A percentile compares a stretch with the other conserved stretches of the same genome.
These are phyloP conservation scores for Phlogophora meticulosa DNA, from an alignment of 2,888 invertebrate genomes.

Conservation along the genomic window DNA sequence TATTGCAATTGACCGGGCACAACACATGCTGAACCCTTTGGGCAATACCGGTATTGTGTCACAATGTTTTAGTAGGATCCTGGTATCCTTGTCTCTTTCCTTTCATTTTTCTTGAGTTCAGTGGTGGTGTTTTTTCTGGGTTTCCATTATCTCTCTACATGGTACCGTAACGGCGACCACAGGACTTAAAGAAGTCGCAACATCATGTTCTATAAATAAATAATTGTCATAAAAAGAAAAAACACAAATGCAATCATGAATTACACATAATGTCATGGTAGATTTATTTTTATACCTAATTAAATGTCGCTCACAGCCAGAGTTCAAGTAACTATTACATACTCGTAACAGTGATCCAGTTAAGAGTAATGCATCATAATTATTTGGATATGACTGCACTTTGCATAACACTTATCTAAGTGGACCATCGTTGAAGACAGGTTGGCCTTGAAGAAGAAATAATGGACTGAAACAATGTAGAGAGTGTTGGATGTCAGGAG, in stretches of 20 bases:
- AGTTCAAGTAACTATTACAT: constrained; percentile 43
- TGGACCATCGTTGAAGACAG: constrained; percentile 42
- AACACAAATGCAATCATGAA: constrained; percentile 15
- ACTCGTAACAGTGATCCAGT: constrained; percentile 28
- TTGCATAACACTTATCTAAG: constrained; percentile 53
- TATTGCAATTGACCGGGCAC: too few relatives aligned
- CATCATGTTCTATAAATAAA: too few relatives aligned
- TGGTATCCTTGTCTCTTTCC: too few relatives aligned
- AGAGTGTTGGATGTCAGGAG: constrained; percentile 7
- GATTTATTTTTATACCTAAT: constrained; percentile 23
- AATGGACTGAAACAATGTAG: constrained; percentile 27
- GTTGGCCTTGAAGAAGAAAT: constrained; percentile 48
- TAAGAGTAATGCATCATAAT: constrained; percentile 33
- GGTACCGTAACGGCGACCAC: too few relatives aligned
- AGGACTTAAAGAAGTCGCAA: too few relatives aligned
- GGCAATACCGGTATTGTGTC: too few relatives aligned
- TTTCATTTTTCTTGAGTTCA: too few relatives aligned
- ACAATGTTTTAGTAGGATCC: too few relatives aligned
- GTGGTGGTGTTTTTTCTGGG: too few relatives aligned
- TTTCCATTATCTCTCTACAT: too few relatives aligned
- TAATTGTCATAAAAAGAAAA: too few relatives aligned
- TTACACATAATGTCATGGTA: constrained; percentile 8
- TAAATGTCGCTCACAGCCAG: constrained; percentile 21
- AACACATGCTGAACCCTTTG: too few relatives aligned
- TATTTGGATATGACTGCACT: constrained; percentile 41